These are phyloP conservation scores for Actenoides lindsayi DNA, from an alignment of 2,113 vertebrate genomes.

Conservation along the genomic window DNA sequence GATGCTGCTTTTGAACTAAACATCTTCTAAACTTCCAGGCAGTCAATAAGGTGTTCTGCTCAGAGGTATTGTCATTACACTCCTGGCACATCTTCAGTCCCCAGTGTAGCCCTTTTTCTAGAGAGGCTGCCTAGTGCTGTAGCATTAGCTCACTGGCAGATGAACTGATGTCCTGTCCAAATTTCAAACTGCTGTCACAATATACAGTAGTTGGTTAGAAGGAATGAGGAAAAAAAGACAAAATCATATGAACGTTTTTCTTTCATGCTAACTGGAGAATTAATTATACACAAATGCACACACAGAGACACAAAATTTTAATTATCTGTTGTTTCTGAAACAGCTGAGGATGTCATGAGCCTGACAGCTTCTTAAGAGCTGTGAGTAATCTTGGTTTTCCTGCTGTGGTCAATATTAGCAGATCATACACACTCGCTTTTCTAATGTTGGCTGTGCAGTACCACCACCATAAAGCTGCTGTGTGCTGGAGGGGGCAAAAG, in stretches of 20 bases:
- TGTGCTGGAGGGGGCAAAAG: background rate
- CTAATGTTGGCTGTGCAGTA: background rate
- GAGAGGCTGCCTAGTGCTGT: background rate
- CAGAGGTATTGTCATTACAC: background rate
- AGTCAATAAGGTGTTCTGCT: background rate
- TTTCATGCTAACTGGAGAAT: background rate
- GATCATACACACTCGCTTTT: background rate
- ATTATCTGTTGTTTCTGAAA: background rate
- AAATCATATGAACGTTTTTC: rapidly evolving
- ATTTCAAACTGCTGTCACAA: background rate
- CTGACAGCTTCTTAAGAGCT: background rate
- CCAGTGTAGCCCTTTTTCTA: background rate
- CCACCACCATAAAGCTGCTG: background rate
- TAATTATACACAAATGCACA: background rate
- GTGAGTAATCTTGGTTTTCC: background rate
- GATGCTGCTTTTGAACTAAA: background rate
- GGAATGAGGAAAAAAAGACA: background rate
- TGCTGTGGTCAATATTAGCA: background rate
- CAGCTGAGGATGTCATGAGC: background rate
- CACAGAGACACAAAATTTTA: background rate
- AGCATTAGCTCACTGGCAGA: background rate
- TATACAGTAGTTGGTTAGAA: background rate
- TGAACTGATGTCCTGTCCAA: background rate
- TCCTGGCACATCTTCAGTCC: rapidly evolving
- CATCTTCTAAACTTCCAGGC: background rate